These are phyloP conservation scores for Neuroterus valhalla DNA, from an alignment of 1,140 invertebrate genomes.

Conservation along the genomic window DNA sequence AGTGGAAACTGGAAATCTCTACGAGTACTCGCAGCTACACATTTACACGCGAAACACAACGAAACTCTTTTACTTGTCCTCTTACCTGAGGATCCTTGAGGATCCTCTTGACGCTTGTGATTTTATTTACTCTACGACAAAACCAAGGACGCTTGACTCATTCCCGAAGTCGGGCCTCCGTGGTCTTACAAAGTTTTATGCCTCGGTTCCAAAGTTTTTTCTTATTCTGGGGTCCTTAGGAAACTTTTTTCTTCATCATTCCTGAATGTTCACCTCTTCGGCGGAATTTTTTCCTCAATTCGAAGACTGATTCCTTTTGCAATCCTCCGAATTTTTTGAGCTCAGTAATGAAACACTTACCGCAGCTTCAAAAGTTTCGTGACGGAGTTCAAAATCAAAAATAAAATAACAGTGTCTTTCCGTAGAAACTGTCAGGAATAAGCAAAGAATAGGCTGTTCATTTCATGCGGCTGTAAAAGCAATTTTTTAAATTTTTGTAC, in stretches of 20 bases:
- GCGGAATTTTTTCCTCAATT: slow-evolving; percentile 36
- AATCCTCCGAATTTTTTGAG: slow-evolving; percentile 64
- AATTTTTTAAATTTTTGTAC: slow-evolving; percentile 35
- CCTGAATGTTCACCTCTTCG: neutral
- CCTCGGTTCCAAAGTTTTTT: slow-evolving; percentile 55
- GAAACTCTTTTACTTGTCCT: slow-evolving; percentile 58
- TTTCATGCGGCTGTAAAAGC: neutral
- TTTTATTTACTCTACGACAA: slow-evolving; percentile 70
- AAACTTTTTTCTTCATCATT: slow-evolving; percentile 12
- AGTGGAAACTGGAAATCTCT: neutral
- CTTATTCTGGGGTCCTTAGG: slow-evolving; percentile 39
- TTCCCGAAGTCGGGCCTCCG: slow-evolving; percentile 59
- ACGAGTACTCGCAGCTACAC: slow-evolving; percentile 53
- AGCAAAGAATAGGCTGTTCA: slow-evolving; percentile 29
- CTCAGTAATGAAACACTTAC: slow-evolving; percentile 69
- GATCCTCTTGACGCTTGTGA: slow-evolving; percentile 71
- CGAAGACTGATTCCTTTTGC: slow-evolving; percentile 45
- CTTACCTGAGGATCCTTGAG: slow-evolving; percentile 61
- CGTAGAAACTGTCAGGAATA: slow-evolving; percentile 27
- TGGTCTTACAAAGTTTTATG: slow-evolving; percentile 70
- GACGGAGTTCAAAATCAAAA: slow-evolving; percentile 51
- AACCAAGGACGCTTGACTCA: slow-evolving; percentile 65
- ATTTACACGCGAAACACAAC: slow-evolving; percentile 54
- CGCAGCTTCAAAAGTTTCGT: slow-evolving; percentile 60
- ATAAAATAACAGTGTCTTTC: slow-evolving; percentile 27